phyloP scores from a whole-genome alignment of 2,888 invertebrate genomes.

The Hartigia nigra region DNA sequence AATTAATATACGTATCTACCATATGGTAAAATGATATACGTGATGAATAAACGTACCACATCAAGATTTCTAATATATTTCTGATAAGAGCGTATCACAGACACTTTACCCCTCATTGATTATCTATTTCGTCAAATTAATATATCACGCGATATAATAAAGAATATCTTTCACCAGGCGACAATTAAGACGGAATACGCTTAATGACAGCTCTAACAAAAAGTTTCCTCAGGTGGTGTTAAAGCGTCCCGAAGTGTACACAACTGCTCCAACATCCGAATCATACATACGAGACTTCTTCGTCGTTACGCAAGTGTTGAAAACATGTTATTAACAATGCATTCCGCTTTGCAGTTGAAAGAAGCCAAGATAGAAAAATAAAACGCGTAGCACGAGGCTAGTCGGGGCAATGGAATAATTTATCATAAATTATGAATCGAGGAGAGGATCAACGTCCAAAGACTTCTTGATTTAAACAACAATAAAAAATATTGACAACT shows the following conservation, averaged over 20 bases:
- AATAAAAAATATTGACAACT: background rate
- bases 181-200: background rate
- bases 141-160: background rate
- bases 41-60: background rate
- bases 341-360: conserved; percentile 18
- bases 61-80: background rate
- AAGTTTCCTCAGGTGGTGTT: conserved; percentile 46
- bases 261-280: conserved; percentile 37
- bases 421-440: conserved; percentile 16
- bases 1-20: too few relatives aligned
- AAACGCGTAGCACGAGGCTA: background rate
- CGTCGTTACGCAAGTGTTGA: conserved; percentile 24
- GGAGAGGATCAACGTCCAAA: conserved; percentile 15
- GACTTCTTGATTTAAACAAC: background rate
- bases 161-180: conserved; percentile 8
- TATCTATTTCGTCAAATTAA: background rate
- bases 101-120: background rate
- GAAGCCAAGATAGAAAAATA: background rate
- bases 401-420: conserved; percentile 15
- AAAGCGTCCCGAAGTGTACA: conserved; percentile 29
- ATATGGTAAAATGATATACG: background rate
- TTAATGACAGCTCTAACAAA: conserved; percentile 8
- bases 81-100: background rate
- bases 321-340: conserved; percentile 39
- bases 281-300: conserved; percentile 10